Base-by-base conservation (phyloP, 2,888 invertebrate species). In the Epinotia ramella region DNA sequence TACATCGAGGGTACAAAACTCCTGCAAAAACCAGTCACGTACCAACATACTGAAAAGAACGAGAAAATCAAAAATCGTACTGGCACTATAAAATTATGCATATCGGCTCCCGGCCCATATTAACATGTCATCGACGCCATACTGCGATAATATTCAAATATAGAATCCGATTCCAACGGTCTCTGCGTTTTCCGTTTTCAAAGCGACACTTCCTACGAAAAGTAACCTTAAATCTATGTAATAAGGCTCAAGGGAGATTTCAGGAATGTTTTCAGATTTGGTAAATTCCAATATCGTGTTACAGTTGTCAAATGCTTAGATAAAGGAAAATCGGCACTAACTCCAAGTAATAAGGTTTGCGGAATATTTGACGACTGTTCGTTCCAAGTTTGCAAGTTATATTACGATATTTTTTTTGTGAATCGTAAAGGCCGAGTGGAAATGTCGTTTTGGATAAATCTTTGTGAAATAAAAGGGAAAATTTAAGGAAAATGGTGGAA, bases 101-200 rank as follows among this genome's bases (percentile, higher is more conserved):
- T 77, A 77, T 77, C 77, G 77, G 67, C 65, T 69, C 68, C 77
- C 49, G 33, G 28, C 65, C 73, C 69, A 66, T 77, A 77, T 77
- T 77, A 77, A 77, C 77, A 77, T 77, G 73, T 77, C 77, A 77
- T 77, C 65, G 73, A 68, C 69, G 77, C 77, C 77, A 77, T 77
- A 77, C 69, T 77, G 77, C 65, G 64, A 77, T 73, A 77, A 73
- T 77, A 77, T 77, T 73, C 73, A 69, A 76, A 76, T 76, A 67
- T 71, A 67, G 71, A 72, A 76, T 62, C 56, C 71, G 59, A 76
- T 76, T 76, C 71, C 24, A 72, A 76, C 71, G 67, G 57, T 40
- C 18, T 57, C 44, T 40, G 28, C 64, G 33, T 71, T 71, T 66
- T 44, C 75, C 53, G 60, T 62, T 71, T 65, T 44, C 56, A n/a